Base-by-base conservation (phyloP, 2,797 vertebrate species). In the Apodemus agrarius region DNA sequence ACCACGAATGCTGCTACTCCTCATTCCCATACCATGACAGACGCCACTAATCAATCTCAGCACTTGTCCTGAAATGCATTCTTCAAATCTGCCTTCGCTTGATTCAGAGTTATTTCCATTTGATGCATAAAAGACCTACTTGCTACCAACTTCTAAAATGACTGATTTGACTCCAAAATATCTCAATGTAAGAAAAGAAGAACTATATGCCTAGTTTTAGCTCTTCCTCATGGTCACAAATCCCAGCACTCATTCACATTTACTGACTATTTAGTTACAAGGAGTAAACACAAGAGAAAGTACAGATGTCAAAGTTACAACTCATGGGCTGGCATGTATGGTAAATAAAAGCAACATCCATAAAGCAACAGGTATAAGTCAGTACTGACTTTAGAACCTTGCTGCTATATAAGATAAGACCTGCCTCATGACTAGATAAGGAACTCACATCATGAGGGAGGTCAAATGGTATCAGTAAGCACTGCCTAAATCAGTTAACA, bases 331-430 rank as follows among this genome's bases (percentile, higher is more conserved):
- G 40, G 75, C 72, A 93, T 37, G 80, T 4, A 85, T 22, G n/a
- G 14, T 81, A 54, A 13, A 63, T 54, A 89, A 40, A 54, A 94
- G 6, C 13, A 3, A 72, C 74, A 75, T 43, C 37, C 24, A 37
- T 40, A n/a, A 37, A 72, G 21, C 26, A 26, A 65, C 14, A 91
- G 89, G 16, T 26, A 37, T 81, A 85, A 88, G 40, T 34, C 74
- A 59, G 8, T 65, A 43, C 13, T 90, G 85, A 82, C 6, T 46
- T 75, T 57, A 82, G 67, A 94, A 90, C 57, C 26, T 14, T 49
- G 89, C 67, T 52, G 19, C 13, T 89, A 6, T 88, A 19, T 61
- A 84, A 97, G 34, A 54, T n/a, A 90, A 90, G 78, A 78, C 17
- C 22, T 37, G 75, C 22, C 54, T 46, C 14, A 57, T 34, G 43